Conservation (phyloP, 2,888 invertebrate genomes). For the Acleris holmiana region DNA sequence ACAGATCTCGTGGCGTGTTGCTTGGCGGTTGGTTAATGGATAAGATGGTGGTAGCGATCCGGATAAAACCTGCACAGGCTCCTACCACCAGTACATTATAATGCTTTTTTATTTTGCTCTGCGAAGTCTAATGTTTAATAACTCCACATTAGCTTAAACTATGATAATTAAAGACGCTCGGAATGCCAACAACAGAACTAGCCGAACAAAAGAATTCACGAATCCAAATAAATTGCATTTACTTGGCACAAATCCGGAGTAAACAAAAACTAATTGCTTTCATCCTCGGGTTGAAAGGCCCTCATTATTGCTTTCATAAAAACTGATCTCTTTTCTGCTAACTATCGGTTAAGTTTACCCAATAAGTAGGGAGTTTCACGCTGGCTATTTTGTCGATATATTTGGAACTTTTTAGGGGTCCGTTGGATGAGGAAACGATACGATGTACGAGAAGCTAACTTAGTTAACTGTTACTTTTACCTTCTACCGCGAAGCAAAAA, state of each 20-base stretch:
- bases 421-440: not conserved
- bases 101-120: too few species aligned
- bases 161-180: too few species aligned
- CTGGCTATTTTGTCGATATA: conserved; percentile 18
- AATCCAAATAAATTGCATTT: conserved; percentile 20
- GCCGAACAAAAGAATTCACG: conserved; percentile 8
- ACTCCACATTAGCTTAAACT: too few species aligned
- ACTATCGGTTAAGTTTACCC: conserved; percentile 33
- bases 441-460: not conserved
- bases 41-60: too few species aligned
- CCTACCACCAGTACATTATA: too few species aligned
- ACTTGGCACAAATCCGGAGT: conserved; percentile 13
- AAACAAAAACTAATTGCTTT: conserved; percentile 29
- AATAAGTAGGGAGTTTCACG: conserved; percentile 26
- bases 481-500: too few species aligned
- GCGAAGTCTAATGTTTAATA: too few species aligned
- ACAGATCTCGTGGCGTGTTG: too few species aligned
- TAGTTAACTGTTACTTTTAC: not conserved
- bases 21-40: too few species aligned
- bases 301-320: conserved; percentile 34
- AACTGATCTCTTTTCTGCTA: conserved; percentile 34
- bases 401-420: conserved; percentile 22
- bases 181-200: too few species aligned
- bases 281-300: conserved; percentile 18
- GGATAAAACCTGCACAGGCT: too few species aligned